phyloP scores from a whole-genome alignment of 92 coral and sea anemone species.

The Phenganax marumi region DNA sequence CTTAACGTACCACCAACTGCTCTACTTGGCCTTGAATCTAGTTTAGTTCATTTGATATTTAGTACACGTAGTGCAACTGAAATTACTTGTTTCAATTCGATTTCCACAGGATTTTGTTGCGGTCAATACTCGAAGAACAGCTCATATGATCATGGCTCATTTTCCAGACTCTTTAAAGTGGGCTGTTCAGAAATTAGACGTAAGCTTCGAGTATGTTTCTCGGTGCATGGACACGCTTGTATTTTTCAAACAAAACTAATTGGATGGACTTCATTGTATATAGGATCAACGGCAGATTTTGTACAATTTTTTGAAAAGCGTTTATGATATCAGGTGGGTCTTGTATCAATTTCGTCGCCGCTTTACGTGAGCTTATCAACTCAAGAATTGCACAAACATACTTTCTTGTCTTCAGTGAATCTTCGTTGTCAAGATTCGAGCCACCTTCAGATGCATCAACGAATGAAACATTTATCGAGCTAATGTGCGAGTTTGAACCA shows the following conservation, averaged over 20 bases:
- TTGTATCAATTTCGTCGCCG: constrained; percentile 3
- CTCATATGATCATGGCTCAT: constrained; percentile 69
- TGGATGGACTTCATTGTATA: neutral
- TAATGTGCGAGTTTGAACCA: constrained; percentile 94
- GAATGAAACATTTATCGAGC: constrained; percentile 87
- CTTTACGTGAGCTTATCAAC: neutral
- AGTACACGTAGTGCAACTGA: no score
- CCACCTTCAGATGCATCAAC: constrained; percentile 75
- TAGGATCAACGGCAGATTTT: constrained; percentile 71
- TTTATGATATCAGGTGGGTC: constrained; percentile 81
- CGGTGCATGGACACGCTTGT: neutral
- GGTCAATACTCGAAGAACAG: constrained; percentile 77
- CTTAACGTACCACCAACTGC: no score
- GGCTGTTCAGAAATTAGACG: constrained; percentile 82
- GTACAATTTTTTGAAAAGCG: constrained; percentile 85
- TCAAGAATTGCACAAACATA: neutral
- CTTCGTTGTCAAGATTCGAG: constrained; percentile 67
- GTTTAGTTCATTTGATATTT: no score
- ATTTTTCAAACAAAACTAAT: neutral
- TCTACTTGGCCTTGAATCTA: no score
- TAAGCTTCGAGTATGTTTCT: constrained; percentile 27
- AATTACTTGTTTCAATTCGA: neutral
- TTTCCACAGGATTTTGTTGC: constrained; percentile 67
- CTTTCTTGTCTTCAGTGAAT: constrained; percentile 28
- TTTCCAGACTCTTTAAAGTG: constrained; percentile 74